These are phyloP conservation scores for Arremon brunneinucha DNA, from an alignment of 2,797 vertebrate genomes.

Conservation along the genomic window DNA sequence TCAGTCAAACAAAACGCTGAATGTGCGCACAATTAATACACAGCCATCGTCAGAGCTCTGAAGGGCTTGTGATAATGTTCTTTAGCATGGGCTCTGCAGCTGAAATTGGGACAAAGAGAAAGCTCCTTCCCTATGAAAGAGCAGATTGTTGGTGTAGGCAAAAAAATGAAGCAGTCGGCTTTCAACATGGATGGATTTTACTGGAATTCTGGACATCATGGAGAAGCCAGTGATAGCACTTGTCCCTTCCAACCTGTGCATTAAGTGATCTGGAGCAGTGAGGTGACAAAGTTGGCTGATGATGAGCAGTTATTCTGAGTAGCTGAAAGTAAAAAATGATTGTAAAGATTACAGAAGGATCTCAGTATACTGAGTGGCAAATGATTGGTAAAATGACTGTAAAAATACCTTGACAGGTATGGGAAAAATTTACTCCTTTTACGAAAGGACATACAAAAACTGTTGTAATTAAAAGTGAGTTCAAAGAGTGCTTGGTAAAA, in stretches of 20 bases:
- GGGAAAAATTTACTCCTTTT: not conserved
- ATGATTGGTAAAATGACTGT: not conserved
- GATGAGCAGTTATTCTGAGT: not conserved
- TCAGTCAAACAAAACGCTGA: not conserved
- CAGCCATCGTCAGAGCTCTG: not conserved
- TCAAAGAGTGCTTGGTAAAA: not conserved
- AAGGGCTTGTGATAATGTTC: not conserved
- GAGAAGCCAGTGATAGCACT: not conserved
- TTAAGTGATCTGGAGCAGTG: not conserved
- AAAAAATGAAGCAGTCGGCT: not conserved
- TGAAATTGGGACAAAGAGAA: not conserved
- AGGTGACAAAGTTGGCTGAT: not conserved
- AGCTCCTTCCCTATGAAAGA: not conserved
- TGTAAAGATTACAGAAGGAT: not conserved
- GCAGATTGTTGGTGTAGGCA: not conserved
- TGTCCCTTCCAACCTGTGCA: not conserved
- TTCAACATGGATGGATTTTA: not conserved
- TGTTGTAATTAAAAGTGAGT: not conserved
- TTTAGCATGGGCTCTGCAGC: not conserved
- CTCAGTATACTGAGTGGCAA: not conserved
- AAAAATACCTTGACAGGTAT: not conserved
- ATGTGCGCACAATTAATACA: not conserved
- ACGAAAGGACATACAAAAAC: not conserved
- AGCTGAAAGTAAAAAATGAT: not conserved
- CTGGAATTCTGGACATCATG: not conserved